Evolutionary conservation across 2,113 vertebrate genomes (phyloP).

Genomic region (Limnothrissa miodon): DNA sequence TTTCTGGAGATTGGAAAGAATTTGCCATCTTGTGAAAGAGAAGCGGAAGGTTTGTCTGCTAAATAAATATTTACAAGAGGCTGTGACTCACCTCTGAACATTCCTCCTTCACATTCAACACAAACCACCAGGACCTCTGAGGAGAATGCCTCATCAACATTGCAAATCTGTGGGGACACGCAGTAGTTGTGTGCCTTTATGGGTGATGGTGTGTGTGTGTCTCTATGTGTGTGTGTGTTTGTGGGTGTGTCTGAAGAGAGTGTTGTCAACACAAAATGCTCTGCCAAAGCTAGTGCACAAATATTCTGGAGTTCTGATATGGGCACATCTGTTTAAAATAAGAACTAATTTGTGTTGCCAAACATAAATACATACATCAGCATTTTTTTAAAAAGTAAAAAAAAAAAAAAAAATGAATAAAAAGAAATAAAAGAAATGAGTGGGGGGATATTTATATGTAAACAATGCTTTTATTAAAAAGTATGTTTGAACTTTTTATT

Average conservation of each 20-base stretch:
- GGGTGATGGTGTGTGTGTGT: neutral
- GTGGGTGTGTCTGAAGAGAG: neutral
- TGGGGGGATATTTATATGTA: no score
- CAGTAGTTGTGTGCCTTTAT: neutral
- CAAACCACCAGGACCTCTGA: neutral
- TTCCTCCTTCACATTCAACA: neutral
- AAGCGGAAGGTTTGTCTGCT: constrained; percentile 25
- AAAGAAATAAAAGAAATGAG: no score
- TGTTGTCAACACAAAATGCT: neutral
- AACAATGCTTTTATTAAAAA: neutral
- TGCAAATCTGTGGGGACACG: neutral
- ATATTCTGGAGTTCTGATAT: neutral
- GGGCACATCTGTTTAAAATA: neutral
- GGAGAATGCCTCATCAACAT: neutral
- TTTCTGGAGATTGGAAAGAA: neutral
- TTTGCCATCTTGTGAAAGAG: constrained; percentile 7
- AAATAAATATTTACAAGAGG: constrained; percentile 53
- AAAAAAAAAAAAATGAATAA: neutral
- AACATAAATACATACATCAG: neutral
- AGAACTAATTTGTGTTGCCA: neutral
- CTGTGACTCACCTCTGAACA: constrained; percentile 29
- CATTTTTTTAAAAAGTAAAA: neutral
- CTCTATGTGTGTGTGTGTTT: neutral
- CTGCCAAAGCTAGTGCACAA: neutral
- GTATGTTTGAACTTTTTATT: neutral